phyloP scores from a whole-genome alignment of 2,888 invertebrate genomes.

The Habroteleia sp. region DNA sequence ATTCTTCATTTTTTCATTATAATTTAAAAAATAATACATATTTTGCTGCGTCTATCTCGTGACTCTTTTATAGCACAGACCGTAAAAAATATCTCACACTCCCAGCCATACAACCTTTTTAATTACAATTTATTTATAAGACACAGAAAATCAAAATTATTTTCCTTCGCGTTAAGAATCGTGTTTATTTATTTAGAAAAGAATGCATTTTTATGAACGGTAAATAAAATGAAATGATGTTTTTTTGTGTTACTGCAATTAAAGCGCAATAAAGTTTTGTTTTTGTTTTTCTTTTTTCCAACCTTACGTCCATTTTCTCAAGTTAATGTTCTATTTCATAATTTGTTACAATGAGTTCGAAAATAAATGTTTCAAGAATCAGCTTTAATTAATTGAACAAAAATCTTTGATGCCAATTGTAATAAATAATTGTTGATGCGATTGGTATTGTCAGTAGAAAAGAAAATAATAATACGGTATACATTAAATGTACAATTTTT shows the following conservation, averaged over 20 bases:
- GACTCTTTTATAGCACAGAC: no score
- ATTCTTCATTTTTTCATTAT: no score
- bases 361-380: slow-evolving; percentile 18
- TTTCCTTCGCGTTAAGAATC: slow-evolving; percentile 27
- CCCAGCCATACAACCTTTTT: slow-evolving; percentile 19
- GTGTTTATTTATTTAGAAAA: slow-evolving; percentile 29
- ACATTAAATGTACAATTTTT: no score
- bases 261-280: slow-evolving; percentile 28
- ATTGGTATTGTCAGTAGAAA: no score
- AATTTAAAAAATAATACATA: no score
- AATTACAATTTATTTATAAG: slow-evolving; percentile 42
- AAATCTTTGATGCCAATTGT: slow-evolving; percentile 31
- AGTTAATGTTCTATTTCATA: slow-evolving; percentile 22
- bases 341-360: slow-evolving; percentile 12
- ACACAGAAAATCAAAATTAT: slow-evolving; percentile 28
- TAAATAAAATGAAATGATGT: slow-evolving; percentile 45
- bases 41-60: no score
- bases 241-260: slow-evolving; percentile 49
- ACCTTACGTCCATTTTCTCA: slow-evolving; percentile 12
- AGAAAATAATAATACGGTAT: no score
- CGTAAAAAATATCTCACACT: no score
- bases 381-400: neutral
- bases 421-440: slow-evolving; percentile 36
- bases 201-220: slow-evolving; percentile 38
- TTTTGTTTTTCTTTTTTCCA: slow-evolving; percentile 17